Conservation (phyloP, 2,888 invertebrate species). For the Norana najaformis region DNA sequence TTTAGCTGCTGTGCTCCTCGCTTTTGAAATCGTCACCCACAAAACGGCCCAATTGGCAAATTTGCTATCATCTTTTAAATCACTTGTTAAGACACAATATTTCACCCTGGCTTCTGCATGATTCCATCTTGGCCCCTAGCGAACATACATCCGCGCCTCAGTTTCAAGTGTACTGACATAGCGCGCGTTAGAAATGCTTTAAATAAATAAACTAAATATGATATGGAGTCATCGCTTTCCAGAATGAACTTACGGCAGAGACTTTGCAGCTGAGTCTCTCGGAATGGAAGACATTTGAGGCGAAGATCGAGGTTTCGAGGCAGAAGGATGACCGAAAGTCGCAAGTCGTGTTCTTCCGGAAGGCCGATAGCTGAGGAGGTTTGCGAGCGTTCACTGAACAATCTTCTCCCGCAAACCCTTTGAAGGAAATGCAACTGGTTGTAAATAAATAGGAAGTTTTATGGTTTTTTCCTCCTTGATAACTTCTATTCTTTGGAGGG, state of each 20-base stretch:
- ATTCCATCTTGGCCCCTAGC: too few relatives aligned
- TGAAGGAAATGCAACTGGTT: not conserved
- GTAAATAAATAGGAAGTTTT: not conserved
- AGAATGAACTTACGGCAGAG: not conserved
- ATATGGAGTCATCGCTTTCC: not conserved
- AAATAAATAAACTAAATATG: not conserved
- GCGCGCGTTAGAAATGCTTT: too few relatives aligned
- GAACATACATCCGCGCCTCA: too few relatives aligned
- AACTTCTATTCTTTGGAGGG: not conserved
- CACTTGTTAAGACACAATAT: too few relatives aligned
- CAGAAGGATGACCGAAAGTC: not conserved
- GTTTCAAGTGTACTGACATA: too few relatives aligned
- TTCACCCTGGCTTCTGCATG: too few relatives aligned
- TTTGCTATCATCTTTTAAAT: too few relatives aligned
- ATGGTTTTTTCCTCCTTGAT: not conserved
- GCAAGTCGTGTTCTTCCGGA: not conserved
- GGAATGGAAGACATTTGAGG: not conserved
- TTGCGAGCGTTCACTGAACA: not conserved
- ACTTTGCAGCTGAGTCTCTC: not conserved
- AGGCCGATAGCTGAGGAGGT: not conserved
- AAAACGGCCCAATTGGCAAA: too few relatives aligned
- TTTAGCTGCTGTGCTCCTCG: too few relatives aligned
- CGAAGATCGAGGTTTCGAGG: not conserved
- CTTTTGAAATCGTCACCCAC: too few relatives aligned
- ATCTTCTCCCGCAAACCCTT: constrained; percentile 17